phyloP scores from a whole-genome alignment of 2,888 invertebrate species.

The Unio pictorum region DNA sequence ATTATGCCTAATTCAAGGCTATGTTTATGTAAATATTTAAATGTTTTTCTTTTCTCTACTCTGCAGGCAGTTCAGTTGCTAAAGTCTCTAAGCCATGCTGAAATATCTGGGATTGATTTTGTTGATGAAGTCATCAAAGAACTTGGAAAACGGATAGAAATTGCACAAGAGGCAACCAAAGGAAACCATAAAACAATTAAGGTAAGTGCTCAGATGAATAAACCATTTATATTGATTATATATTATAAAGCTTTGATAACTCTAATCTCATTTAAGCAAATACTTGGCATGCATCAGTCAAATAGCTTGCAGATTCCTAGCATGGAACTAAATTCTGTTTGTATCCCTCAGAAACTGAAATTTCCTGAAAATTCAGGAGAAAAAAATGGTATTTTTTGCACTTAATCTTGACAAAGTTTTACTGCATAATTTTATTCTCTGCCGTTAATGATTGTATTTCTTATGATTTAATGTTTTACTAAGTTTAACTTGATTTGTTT shows the following conservation, averaged over 20 bases:
- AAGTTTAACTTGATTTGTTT: too few species aligned
- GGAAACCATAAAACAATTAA: constrained; percentile 93
- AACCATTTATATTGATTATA: neutral
- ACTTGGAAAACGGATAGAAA: constrained; percentile 82
- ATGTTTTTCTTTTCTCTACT: constrained; percentile 7
- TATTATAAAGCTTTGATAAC: neutral
- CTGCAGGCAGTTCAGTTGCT: constrained; percentile 84
- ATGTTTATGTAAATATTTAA: neutral
- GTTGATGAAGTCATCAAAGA: constrained; percentile 85
- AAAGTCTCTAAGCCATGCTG: constrained; percentile 84
- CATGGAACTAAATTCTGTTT: too few species aligned
- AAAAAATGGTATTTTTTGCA: too few species aligned
- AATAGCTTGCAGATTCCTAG: too few species aligned
- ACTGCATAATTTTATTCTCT: too few species aligned
- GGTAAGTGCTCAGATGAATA: constrained; percentile 73
- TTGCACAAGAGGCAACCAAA: constrained; percentile 81
- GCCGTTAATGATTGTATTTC: too few species aligned
- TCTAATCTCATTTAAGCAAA: neutral
- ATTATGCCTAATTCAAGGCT: neutral
- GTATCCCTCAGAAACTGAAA: too few species aligned
- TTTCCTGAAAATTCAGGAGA: too few species aligned
- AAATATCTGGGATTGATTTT: constrained; percentile 83
- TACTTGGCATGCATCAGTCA: too few species aligned
- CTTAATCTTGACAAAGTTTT: too few species aligned
- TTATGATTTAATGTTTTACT: too few species aligned